A percentile compares a stretch with the other conserved stretches of the same genome.
phyloP scores from a whole-genome alignment of 2,888 invertebrate species.

The Auanema sp. region DNA sequence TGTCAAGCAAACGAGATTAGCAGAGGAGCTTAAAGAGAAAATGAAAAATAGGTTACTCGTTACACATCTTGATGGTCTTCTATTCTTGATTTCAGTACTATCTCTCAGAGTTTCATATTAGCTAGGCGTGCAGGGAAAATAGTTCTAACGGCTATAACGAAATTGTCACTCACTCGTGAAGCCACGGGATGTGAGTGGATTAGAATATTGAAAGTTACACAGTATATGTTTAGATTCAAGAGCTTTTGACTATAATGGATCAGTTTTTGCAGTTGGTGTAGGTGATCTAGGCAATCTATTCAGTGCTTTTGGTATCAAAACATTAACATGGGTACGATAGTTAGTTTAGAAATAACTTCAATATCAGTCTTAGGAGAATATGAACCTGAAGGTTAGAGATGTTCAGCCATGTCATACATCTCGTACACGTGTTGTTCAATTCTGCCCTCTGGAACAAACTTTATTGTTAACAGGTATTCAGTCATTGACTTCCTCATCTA shows the following conservation, averaged over 20 bases:
- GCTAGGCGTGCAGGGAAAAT: too few relatives aligned
- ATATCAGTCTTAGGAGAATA: too few relatives aligned
- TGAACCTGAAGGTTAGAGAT: too few relatives aligned
- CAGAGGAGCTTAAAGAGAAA: too few relatives aligned
- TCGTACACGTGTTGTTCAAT: not conserved
- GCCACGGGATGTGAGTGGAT: too few relatives aligned
- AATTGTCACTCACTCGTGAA: too few relatives aligned
- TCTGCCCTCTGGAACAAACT: too few relatives aligned
- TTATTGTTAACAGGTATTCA: not conserved
- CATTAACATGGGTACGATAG: not conserved
- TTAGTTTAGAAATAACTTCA: too few relatives aligned
- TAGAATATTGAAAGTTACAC: too few relatives aligned
- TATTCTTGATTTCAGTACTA: not conserved
- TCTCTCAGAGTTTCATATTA: not conserved
- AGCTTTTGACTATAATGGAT: conserved; percentile 18
- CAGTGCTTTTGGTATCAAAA: conserved; percentile 2
- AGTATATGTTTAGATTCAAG: conserved; percentile 8
- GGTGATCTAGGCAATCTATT: not conserved
- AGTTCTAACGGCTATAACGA: too few relatives aligned
- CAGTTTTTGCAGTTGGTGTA: conserved; percentile 13
- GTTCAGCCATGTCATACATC: conserved; percentile 2
- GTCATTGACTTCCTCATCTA: not conserved
- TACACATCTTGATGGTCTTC: not conserved
- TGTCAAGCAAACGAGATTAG: not conserved
- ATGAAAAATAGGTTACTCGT: too few relatives aligned